Evolutionary conservation across 2,113 vertebrate genomes (phyloP).

Genomic region (Campylorhamphus procurvoides): DNA sequence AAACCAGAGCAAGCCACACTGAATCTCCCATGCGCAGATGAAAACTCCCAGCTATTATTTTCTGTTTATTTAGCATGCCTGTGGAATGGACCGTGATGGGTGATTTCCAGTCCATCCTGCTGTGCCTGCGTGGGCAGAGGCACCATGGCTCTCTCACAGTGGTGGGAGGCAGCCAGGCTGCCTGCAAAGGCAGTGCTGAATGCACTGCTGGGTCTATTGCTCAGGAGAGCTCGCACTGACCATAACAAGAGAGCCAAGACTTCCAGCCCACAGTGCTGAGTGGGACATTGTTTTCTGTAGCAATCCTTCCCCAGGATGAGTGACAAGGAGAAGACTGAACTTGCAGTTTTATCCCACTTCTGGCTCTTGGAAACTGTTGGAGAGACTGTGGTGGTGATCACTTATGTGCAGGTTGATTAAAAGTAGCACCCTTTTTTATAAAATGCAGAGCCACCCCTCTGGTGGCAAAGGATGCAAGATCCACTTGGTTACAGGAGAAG

Average conservation of each 20-base stretch:
- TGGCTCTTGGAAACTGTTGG: not conserved
- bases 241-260: not conserved
- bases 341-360: not conserved
- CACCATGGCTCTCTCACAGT: not conserved
- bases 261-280: not conserved
- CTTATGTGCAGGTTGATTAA: not conserved
- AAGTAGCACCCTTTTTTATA: not conserved
- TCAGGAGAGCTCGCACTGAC: accelerated
- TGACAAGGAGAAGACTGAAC: not conserved
- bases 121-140: not conserved
- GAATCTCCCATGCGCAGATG: not conserved
- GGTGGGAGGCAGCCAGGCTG: not conserved
- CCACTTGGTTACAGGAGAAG: not conserved
- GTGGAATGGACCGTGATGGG: not conserved
- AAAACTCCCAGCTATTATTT: not conserved
- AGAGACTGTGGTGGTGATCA: not conserved
- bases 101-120: not conserved
- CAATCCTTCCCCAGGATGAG: not conserved
- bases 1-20: not conserved
- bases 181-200: not conserved
- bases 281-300: not conserved
- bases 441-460: not conserved
- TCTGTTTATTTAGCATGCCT: not conserved
- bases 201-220: not conserved
- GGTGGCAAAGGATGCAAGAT: not conserved